Conservation (phyloP, 2,113 vertebrate species). For the Xyrauchen texanus region DNA sequence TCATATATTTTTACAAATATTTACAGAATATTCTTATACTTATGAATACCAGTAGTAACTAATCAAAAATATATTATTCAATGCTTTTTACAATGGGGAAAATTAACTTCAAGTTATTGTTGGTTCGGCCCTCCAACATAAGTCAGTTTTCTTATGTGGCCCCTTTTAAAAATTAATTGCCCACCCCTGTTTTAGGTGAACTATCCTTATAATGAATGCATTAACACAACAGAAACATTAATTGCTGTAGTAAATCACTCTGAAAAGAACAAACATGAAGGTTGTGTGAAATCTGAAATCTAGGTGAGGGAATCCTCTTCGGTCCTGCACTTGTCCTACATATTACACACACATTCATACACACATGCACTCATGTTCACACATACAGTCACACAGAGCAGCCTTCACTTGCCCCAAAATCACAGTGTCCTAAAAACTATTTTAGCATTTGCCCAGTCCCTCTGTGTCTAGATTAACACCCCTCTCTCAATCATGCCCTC, state of each 20-base stretch:
- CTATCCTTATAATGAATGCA: too few species aligned
- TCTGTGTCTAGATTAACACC: background rate
- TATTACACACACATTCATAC: background rate
- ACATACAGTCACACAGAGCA: background rate
- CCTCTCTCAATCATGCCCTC: constrained; percentile 12
- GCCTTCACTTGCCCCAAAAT: constrained; percentile 32
- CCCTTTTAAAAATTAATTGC: too few species aligned
- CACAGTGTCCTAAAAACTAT: constrained; percentile 41
- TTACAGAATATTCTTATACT: too few species aligned
- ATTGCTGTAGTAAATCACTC: background rate
- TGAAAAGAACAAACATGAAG: constrained; percentile 17
- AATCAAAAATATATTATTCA: too few species aligned
- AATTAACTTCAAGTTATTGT: too few species aligned
- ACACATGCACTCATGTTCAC: background rate
- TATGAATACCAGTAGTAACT: too few species aligned
- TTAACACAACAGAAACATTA: too few species aligned
- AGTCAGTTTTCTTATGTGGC: too few species aligned
- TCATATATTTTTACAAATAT: too few species aligned
- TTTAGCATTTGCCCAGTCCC: constrained; percentile 23
- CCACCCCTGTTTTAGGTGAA: too few species aligned
- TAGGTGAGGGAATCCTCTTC: constrained; percentile 43
- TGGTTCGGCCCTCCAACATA: too few species aligned
- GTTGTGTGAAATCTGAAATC: constrained; percentile 26
- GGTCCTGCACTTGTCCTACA: constrained; percentile 30
- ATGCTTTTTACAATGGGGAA: too few species aligned